Evolutionary conservation across 1,140 invertebrate species (phyloP).

Genomic region (Macrocentrus cingulum): DNA sequence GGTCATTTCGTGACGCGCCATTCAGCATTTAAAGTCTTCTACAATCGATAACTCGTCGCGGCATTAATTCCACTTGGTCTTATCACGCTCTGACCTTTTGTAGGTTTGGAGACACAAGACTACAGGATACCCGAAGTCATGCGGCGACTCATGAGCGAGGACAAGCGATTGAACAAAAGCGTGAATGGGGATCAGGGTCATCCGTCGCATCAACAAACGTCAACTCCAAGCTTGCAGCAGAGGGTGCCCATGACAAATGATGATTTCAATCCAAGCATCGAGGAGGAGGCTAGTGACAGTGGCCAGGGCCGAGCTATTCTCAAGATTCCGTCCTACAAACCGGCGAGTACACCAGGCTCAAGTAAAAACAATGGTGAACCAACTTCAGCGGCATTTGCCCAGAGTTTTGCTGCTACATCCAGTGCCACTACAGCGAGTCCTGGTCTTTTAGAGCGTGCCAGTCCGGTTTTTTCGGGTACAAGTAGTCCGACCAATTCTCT

Average conservation of each 20-base stretch:
- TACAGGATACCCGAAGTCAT: conserved; percentile 64
- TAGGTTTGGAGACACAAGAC: conserved; percentile 52
- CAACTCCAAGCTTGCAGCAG: conserved; percentile 36
- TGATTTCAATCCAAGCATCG: conserved; percentile 54
- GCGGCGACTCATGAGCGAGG: conserved; percentile 62
- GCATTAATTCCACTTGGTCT: conserved; percentile 25
- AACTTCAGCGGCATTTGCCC: conserved; percentile 50
- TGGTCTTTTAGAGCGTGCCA: conserved; percentile 53
- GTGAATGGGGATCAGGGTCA: conserved; percentile 49
- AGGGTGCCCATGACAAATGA: conserved; percentile 53
- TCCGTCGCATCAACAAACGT: conserved; percentile 42
- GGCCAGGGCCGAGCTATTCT: conserved; percentile 71
- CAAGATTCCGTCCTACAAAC: conserved; percentile 91
- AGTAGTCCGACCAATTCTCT: conserved; percentile 56
- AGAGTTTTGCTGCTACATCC: conserved; percentile 43
- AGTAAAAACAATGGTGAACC: conserved; percentile 66
- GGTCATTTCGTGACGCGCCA: conserved; percentile 15
- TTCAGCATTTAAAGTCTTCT: conserved; percentile 47
- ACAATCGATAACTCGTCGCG: conserved; percentile 46
- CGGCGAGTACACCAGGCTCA: conserved; percentile 64
- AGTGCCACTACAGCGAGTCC: conserved; percentile 52
- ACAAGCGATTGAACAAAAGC: conserved; percentile 58
- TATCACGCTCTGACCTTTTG: not conserved
- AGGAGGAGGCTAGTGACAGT: conserved; percentile 61
- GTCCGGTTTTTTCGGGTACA: conserved; percentile 54